phyloP scores from a whole-genome alignment of 92 coral and sea anemone genomes.

The Actinostola sp. region DNA sequence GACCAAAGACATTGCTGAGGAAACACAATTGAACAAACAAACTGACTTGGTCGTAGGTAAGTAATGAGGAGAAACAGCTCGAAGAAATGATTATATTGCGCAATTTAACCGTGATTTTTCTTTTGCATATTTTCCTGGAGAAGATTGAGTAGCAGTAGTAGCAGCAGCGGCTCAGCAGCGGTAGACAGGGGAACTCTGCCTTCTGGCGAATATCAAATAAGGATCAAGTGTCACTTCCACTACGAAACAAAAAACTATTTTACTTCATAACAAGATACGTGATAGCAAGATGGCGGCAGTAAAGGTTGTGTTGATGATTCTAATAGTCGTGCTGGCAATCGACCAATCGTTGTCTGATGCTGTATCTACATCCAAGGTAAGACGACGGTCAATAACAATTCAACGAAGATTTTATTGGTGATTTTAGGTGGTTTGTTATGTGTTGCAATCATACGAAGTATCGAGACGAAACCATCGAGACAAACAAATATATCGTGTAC shows the following conservation, averaged over 20 bases:
- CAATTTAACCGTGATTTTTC: background rate
- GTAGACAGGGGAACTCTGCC: no score
- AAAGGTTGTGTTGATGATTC: slow-evolving; percentile 1
- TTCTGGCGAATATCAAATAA: background rate
- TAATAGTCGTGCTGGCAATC: background rate
- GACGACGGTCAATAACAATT: background rate
- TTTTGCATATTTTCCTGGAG: no score
- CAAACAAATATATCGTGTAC: no score
- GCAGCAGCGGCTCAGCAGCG: no score
- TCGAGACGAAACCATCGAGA: no score
- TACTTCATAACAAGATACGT: slow-evolving; percentile 6
- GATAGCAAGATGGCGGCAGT: slow-evolving; percentile 31
- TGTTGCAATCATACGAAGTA: no score
- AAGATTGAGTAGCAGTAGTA: no score
- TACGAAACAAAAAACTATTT: background rate
- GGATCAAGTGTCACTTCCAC: background rate
- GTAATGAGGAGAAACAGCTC: background rate
- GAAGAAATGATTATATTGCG: background rate
- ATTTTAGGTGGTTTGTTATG: background rate
- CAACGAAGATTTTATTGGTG: no score
- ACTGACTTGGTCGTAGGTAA: background rate
- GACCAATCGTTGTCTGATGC: background rate
- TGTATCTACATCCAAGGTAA: slow-evolving; percentile 17
- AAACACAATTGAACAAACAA: background rate
- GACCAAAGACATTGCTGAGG: background rate